phyloP scores from a whole-genome alignment of 1,140 invertebrate species.

The Drosophila bocki region DNA sequence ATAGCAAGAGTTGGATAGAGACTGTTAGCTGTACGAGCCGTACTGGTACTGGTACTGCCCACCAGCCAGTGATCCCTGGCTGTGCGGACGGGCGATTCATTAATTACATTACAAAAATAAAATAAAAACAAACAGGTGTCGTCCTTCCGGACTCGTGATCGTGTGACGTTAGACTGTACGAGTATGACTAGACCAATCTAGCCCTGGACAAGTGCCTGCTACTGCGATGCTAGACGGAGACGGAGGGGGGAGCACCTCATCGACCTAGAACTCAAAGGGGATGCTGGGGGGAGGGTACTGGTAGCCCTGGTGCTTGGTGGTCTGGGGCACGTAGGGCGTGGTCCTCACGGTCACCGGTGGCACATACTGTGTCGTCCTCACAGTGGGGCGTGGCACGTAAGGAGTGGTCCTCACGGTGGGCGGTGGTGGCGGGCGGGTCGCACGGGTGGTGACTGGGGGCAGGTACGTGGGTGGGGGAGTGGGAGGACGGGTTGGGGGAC shows the following conservation, averaged over 20 bases:
- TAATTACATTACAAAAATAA: constrained; percentile 75
- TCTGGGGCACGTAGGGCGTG: constrained; percentile 66
- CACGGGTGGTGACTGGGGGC: constrained; percentile 36
- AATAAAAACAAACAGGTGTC: constrained; percentile 72
- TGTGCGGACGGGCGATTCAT: constrained; percentile 72
- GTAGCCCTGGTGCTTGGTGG: constrained; percentile 83
- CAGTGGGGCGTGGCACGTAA: constrained; percentile 34
- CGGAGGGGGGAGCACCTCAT: constrained; percentile 41
- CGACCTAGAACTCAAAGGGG: constrained; percentile 84
- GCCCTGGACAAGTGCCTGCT: constrained; percentile 80
- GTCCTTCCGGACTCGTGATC: constrained; percentile 60
- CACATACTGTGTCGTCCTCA: constrained; percentile 30
- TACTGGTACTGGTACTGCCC: constrained; percentile 5
- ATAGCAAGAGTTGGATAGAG: constrained; percentile 58
- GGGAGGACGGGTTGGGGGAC: constrained; percentile 36
- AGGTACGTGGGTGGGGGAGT: constrained; percentile 53
- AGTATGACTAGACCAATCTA: constrained; percentile 84
- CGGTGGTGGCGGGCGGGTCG: constrained; percentile 46
- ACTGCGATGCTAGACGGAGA: constrained; percentile 74
- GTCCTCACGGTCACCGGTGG: constrained; percentile 47
- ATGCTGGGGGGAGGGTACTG: constrained; percentile 85
- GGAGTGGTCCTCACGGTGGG: constrained; percentile 27
- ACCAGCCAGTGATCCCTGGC: constrained; percentile 59
- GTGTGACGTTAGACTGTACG: constrained; percentile 75
- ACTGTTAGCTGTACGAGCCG: constrained; percentile 60